These are phyloP conservation scores for Ciconia maguari DNA, from an alignment of 2,113 vertebrate species.

Conservation along the genomic window DNA sequence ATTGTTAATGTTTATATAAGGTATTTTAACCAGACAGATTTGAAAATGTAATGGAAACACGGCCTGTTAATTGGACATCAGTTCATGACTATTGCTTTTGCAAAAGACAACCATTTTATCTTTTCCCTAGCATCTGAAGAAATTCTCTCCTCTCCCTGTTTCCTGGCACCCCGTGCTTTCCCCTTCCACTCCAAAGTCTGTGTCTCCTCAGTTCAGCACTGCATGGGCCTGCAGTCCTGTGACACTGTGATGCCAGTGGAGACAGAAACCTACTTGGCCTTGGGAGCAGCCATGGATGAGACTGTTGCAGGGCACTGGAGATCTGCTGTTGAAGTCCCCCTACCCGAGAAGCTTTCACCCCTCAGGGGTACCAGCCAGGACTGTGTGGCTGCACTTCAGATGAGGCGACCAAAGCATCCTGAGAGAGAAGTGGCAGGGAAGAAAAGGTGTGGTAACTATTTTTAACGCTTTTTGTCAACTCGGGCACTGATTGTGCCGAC, in stretches of 20 bases:
- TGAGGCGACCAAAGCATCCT: neutral
- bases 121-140: neutral
- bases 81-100: neutral
- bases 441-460: accelerated
- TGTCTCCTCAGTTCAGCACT: neutral
- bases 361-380: neutral
- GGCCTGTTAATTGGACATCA: neutral
- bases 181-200: neutral
- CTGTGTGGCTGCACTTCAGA: accelerated
- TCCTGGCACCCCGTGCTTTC: accelerated
- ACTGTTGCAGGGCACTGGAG: neutral
- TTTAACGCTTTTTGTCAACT: neutral
- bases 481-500: accelerated
- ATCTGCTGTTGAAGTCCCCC: neutral
- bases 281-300: neutral
- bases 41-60: neutral
- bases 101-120: neutral
- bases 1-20: neutral
- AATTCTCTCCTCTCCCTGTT: neutral
- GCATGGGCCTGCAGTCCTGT: neutral
- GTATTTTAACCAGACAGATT: neutral
- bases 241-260: neutral
- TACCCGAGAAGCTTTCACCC: neutral
- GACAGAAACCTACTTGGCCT: neutral
- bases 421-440: neutral